phyloP scores from a whole-genome alignment of 2,888 invertebrate species.

The Crocallis elinguaria region DNA sequence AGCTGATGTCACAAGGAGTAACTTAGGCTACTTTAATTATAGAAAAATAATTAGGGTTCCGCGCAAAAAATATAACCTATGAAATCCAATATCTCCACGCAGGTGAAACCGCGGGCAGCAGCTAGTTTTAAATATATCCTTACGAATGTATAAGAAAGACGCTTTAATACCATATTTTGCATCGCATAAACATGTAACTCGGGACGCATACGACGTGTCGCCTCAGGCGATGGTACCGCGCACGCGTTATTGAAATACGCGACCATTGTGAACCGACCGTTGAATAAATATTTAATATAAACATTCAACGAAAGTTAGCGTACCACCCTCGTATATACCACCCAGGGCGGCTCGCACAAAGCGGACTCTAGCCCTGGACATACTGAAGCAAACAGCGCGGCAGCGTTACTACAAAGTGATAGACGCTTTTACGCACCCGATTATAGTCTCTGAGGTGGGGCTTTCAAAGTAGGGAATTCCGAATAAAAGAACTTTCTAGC shows the following conservation, averaged over 20 bases:
- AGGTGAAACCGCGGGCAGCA: no score
- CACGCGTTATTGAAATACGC: slow-evolving; percentile 76
- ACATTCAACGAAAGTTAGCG: slow-evolving; percentile 50
- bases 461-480: no score
- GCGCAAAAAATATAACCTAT: no score
- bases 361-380: slow-evolving; percentile 23
- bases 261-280: slow-evolving; percentile 72
- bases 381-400: neutral
- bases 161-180: neutral
- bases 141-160: neutral
- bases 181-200: slow-evolving; percentile 5
- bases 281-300: slow-evolving; percentile 75
- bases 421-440: neutral
- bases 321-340: slow-evolving; percentile 74
- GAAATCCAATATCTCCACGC: no score
- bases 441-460: no score
- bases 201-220: slow-evolving; percentile 41
- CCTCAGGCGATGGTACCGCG: slow-evolving; percentile 53
- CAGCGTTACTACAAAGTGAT: neutral
- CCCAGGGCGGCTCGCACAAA: slow-evolving; percentile 74
- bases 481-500: no score
- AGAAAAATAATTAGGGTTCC: no score
- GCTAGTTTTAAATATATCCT: no score
- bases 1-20: no score
- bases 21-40: no score